Evolutionary conservation across 2,888 invertebrate species (phyloP), one percentile per base, ranked within the genome.

Genomic region (Cantharis rustica): DNA sequence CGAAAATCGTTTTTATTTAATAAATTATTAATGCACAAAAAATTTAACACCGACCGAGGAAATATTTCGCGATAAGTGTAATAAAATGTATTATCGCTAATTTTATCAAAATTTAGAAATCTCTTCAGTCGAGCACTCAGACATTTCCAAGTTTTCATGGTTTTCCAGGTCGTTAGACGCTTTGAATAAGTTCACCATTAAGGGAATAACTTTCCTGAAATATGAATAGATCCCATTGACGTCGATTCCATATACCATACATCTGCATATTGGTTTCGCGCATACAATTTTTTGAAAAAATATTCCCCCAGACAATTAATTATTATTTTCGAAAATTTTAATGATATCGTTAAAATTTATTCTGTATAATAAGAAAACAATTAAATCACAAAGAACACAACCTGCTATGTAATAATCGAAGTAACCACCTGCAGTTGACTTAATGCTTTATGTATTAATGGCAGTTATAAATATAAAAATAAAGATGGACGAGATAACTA

Each of bases 161-260:
- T 77, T 77, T 77, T 77, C 77, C 77, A 77, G 72, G 72, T 77
- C 77, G 77, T 77, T 77, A 77, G 77, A 72, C 77, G 74, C 74
- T 77, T 77, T 77, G 77, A 77, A 77, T 77, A 77, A 77, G 74
- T 77, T 72, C 71, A 77, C 77, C 77, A 77, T 77, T 77, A 77
- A 77, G 77, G 74, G 77, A 77, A 77, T 77, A 77, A 77, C 68
- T 77, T 77, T 73, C 62, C 74, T 77, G 77, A 77, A 77, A 77
- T 77, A 77, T 77, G 77, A 77, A 77, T 77, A 61, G 74, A 66
- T 20, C 71, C 76, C 69, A 74, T 77, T 77, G 77, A 77, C 77
- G 77, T 77, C 77, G 77, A 69, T 75, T 77, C 77, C 77, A 77
- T 77, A 77, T 72, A 77, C 77, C 72, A 74, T 72, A 74, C 74